phyloP scores from a whole-genome alignment of 1,140 invertebrate species.

The Drosophila persimilis region DNA sequence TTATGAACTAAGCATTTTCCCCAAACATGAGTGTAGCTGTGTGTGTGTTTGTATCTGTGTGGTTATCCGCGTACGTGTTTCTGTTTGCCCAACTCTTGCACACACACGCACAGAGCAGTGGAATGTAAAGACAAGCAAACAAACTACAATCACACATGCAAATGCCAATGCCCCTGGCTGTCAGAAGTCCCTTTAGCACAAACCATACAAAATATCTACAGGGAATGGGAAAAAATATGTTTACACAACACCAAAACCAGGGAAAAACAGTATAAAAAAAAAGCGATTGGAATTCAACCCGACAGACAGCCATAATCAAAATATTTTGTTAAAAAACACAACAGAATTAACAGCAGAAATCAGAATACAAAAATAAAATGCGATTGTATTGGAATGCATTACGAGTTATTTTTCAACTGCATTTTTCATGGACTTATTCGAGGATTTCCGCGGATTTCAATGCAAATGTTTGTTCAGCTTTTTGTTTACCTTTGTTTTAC shows the following conservation, averaged over 20 bases:
- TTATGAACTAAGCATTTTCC: conserved; percentile 67
- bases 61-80: conserved; percentile 8
- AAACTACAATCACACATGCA: conserved; percentile 41
- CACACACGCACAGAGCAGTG: conserved; percentile 11
- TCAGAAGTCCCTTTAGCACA: conserved; percentile 6
- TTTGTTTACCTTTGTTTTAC: conserved; percentile 32
- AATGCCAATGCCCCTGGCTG: conserved; percentile 44
- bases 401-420: conserved; percentile 13
- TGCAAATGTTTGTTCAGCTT: conserved; percentile 55
- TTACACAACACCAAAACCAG: conserved; percentile 53
- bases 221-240: conserved; percentile 1
- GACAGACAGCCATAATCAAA: conserved; percentile 36
- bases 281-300: conserved; percentile 3
- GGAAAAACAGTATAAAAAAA: conserved; percentile 18
- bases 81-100: conserved; percentile 40
- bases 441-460: conserved; percentile 48
- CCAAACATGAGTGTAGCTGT: background rate
- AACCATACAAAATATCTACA: conserved; percentile 26
- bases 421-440: conserved; percentile 31
- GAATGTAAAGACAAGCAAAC: conserved; percentile 24
- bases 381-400: conserved; percentile 8
- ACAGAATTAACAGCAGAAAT: conserved; percentile 54
- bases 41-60: conserved; percentile 4
- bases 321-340: conserved; percentile 58
- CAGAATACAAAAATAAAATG: conserved; percentile 35